Conservation (phyloP, 2,113 vertebrate species). For the Australoheros scitulus region DNA sequence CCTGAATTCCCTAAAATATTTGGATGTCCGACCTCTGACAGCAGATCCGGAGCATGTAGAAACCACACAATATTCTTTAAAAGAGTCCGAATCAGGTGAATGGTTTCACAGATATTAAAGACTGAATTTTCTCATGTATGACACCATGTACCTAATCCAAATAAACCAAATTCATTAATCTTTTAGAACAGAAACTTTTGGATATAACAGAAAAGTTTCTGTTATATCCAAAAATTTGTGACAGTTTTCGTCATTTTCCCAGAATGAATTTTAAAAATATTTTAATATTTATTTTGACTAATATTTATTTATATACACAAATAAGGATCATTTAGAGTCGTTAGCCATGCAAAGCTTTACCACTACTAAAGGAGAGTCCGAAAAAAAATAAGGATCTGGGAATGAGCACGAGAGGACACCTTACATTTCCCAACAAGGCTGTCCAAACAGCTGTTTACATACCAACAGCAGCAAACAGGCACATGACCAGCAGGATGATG, state of each 20-base stretch:
- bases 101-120: too few relatives aligned
- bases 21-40: neutral
- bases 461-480: slow-evolving; percentile 92
- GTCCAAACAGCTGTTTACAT: slow-evolving; percentile 57
- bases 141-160: neutral
- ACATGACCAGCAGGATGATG: slow-evolving; percentile 93
- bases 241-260: neutral
- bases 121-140: neutral
- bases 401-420: neutral
- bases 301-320: neutral
- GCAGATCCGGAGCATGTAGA: neutral
- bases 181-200: too few relatives aligned
- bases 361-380: neutral
- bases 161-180: neutral
- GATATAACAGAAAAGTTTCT: neutral
- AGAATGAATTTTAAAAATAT: neutral
- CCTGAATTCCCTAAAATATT: neutral
- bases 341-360: neutral
- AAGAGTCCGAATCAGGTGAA: too few relatives aligned
- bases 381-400: neutral
- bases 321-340: neutral
- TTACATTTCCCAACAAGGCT: neutral
- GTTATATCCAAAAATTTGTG: neutral
- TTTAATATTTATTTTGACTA: neutral
- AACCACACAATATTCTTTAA: neutral